Conservation (phyloP, 1,140 invertebrate species). For the Magallana angulata region DNA sequence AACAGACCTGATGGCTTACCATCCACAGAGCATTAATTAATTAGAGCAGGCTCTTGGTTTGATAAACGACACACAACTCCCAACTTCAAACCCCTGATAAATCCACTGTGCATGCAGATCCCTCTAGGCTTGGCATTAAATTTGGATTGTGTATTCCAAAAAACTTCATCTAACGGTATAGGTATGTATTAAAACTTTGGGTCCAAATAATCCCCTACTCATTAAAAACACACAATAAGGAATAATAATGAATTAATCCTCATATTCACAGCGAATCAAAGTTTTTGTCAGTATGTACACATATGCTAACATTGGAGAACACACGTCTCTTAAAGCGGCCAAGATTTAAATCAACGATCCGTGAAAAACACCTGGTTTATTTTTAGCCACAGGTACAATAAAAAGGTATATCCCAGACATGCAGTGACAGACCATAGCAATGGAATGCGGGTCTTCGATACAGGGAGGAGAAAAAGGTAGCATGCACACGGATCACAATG, state of each 20-base stretch:
- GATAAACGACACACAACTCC: neutral
- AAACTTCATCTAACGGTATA: constrained; percentile 3
- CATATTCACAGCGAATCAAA: neutral
- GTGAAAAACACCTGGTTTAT: constrained; percentile 30
- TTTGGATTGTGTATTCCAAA: neutral
- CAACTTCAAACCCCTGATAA: constrained; percentile 1
- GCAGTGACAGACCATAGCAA: constrained; percentile 17
- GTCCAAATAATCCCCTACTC: neutral
- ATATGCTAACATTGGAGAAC: constrained; percentile 27
- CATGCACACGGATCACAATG: neutral
- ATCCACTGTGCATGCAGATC: neutral
- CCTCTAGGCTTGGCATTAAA: constrained; percentile 10
- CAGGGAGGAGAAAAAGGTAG: neutral
- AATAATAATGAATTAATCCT: constrained; percentile 35
- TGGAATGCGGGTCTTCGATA: neutral
- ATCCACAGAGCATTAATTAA: constrained; percentile 32
- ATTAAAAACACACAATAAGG: neutral
- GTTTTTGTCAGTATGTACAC: neutral
- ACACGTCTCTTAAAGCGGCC: neutral
- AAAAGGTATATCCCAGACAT: constrained; percentile 31
- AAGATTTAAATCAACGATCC: constrained; percentile 21
- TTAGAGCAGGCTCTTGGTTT: constrained; percentile 6
- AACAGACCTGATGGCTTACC: neutral
- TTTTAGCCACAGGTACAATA: constrained; percentile 37
- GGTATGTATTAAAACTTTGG: neutral